phyloP scores from a whole-genome alignment of 2,797 vertebrate species.

The Rachycentron canadum region DNA sequence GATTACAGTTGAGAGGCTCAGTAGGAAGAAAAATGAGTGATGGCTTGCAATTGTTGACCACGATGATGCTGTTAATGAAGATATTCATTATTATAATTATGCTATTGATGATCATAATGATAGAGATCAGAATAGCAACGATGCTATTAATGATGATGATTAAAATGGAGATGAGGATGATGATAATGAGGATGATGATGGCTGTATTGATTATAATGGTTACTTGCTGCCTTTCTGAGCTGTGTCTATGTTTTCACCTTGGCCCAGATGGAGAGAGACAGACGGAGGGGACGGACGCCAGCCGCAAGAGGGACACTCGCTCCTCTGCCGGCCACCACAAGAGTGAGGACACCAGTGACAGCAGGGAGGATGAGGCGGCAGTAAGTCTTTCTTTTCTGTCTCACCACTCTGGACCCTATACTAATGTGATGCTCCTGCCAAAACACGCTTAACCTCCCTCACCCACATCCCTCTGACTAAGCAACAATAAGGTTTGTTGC shows the following conservation, averaged over 20 bases:
- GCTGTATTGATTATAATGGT: constrained; percentile 18
- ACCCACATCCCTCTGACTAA: constrained; percentile 26
- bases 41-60: constrained; percentile 48
- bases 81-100: constrained; percentile 52
- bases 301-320: constrained; percentile 78
- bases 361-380: constrained; percentile 89
- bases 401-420: background rate
- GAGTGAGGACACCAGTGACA: constrained; percentile 91
- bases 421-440: constrained; percentile 12
- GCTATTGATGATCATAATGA: constrained; percentile 31
- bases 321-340: constrained; percentile 79
- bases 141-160: constrained; percentile 53
- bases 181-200: constrained; percentile 26
- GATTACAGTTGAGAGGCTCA: constrained; percentile 40
- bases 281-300: constrained; percentile 87
- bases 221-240: constrained; percentile 43
- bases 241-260: constrained; percentile 57
- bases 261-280: constrained; percentile 91
- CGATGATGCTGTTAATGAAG: constrained; percentile 40
- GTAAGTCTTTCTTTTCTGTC: constrained; percentile 77
- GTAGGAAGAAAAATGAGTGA: constrained; percentile 19
- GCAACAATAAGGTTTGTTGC: constrained; percentile 28
- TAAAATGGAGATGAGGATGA: constrained; percentile 32
- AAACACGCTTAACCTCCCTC: background rate
- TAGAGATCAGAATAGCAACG: constrained; percentile 45